phyloP scores from a whole-genome alignment of 1,140 invertebrate genomes.

The Tetramorium alpestre region DNA sequence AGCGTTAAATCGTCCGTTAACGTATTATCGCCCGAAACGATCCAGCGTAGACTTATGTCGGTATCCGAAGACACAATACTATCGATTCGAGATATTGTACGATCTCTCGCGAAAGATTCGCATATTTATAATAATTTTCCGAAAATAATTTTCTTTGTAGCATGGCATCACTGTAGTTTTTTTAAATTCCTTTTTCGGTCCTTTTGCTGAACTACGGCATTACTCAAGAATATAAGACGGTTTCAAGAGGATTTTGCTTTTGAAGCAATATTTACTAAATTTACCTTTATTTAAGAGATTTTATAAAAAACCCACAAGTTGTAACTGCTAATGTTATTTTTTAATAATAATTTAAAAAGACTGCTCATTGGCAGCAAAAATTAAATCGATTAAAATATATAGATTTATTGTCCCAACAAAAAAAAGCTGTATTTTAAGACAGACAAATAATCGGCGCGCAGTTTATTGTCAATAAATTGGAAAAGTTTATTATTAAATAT shows the following conservation, averaged over 20 bases:
- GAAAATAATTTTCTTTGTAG: not conserved
- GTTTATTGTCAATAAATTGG: no score
- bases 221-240: not conserved
- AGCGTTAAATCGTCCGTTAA: constrained; percentile 73
- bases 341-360: no score
- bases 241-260: not conserved
- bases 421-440: no score
- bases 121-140: not conserved
- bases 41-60: constrained; percentile 33
- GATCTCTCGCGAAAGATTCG: constrained; percentile 11
- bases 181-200: not conserved
- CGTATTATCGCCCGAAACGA: constrained; percentile 69
- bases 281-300: constrained; percentile 18
- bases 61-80: constrained; percentile 11
- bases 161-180: not conserved
- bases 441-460: no score
- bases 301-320: not conserved
- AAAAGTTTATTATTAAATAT: no score
- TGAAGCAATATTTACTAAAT: not conserved
- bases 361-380: no score
- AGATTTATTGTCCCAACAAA: no score
- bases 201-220: not conserved
- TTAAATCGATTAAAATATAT: no score
- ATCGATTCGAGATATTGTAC: constrained; percentile 59
- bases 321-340: not conserved